A percentile compares a stretch with the other conserved stretches of the same genome.
Evolutionary conservation across 2,888 invertebrate genomes (phyloP).

Genomic region (Epicampocera succincta): DNA sequence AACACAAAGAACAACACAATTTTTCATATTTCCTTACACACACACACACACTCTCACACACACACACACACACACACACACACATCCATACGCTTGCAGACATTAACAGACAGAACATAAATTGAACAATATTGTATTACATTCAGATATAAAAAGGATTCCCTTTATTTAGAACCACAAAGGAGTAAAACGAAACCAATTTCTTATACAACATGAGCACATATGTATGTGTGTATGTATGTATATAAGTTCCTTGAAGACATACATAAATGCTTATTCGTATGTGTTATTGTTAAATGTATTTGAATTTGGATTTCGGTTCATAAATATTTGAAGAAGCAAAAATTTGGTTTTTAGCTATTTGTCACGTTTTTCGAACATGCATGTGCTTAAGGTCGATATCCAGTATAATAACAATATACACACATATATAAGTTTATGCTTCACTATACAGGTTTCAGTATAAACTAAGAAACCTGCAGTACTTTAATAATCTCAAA

Average conservation of each 20-base stretch:
- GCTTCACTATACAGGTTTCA: too few relatives aligned
- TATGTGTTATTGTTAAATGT: too few relatives aligned
- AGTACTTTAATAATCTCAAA: too few relatives aligned
- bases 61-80: not conserved
- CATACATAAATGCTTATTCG: not conserved
- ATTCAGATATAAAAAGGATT: not conserved
- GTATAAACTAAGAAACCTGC: too few relatives aligned
- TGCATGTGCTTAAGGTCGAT: slow-evolving; percentile 50
- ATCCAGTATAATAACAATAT: not conserved
- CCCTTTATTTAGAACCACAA: slow-evolving; percentile 35
- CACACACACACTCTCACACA: not conserved
- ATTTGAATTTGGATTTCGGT: too few relatives aligned
- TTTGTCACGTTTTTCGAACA: slow-evolving; percentile 66
- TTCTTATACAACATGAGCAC: slow-evolving; percentile 35
- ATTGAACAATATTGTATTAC: slow-evolving; percentile 54
- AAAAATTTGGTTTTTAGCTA: slow-evolving; percentile 31
- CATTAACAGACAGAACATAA: slow-evolving; percentile 24
- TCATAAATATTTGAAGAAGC: slow-evolving; percentile 4
- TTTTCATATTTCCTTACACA: not conserved
- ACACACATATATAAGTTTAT: too few relatives aligned
- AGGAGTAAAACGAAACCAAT: slow-evolving; percentile 52
- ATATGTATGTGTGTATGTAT: too few relatives aligned
- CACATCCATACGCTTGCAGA: not conserved
- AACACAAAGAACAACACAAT: slow-evolving; percentile 35
- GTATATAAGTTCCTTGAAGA: not conserved